These are phyloP conservation scores for Sinosuthora webbiana DNA, from an alignment of 2,113 vertebrate species.

Conservation along the genomic window DNA sequence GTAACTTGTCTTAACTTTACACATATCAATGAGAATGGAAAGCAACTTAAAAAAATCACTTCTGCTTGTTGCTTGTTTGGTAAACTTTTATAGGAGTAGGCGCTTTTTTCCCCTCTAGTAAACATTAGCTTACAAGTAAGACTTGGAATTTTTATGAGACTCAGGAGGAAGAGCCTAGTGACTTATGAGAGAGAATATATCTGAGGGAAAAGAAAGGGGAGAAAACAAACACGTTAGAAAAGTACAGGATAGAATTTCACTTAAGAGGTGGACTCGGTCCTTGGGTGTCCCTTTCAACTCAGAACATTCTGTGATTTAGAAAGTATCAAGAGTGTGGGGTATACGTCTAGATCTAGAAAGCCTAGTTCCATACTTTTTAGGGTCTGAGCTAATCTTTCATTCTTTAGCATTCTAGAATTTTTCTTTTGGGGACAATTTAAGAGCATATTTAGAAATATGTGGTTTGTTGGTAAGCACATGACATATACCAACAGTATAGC, in stretches of 20 bases:
- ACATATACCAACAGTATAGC: not conserved
- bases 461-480: not conserved
- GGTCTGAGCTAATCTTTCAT: not conserved
- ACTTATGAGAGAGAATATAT: not conserved
- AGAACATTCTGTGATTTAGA: not conserved
- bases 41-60: not conserved
- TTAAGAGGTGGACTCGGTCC: fast-evolving
- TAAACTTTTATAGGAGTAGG: not conserved
- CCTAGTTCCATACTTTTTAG: not conserved
- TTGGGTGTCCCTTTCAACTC: not conserved
- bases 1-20: not conserved
- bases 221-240: not conserved
- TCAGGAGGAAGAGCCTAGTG: not conserved
- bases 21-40: not conserved
- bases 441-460: not conserved
- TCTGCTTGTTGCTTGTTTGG: not conserved
- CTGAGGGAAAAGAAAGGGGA: not conserved
- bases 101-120: fast-evolving
- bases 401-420: not conserved
- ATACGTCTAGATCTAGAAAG: not conserved
- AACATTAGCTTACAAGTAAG: not conserved
- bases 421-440: not conserved
- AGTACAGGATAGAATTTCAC: not conserved
- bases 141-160: not conserved
- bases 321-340: not conserved